Evolutionary conservation across 1,140 invertebrate genomes (phyloP), one percentile per base, ranked within the genome.

Genomic region (Cotesia chilonis): DNA sequence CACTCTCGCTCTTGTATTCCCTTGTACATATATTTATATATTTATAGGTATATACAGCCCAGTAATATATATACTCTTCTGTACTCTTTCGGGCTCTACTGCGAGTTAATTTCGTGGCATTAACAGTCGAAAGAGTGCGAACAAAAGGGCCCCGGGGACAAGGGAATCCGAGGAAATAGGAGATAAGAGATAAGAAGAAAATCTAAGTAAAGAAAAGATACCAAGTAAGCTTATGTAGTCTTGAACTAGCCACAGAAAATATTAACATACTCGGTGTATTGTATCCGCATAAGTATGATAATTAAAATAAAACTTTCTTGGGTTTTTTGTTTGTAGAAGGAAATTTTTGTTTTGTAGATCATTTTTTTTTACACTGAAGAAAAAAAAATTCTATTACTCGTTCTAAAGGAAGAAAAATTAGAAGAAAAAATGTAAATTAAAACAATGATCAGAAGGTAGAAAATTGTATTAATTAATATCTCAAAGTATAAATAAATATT

Each of bases 101-200:
- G 74, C 71, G 80, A 86, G 84, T 86, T 86, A 84, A 86, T 86
- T 86, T 86, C 79, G 81, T 80, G 77, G 84, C 81, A 86, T 85
- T 86, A 86, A 85, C 84, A 83, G 84, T 81, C 83, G 82, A 85
- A 86, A 86, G 83, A 86, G 84, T 86, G 84, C 84, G 83, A 86
- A 86, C 84, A 86, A 86, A 85, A 84, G 82, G 83, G 76, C 81
- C 82, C 79, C 68, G 71, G 78, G 79, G 80, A 70, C 72, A 77
- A 79, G 77, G 81, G 77, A 79, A 77, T 73, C 75, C 77, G 79
- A 78, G 75, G 75, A 82, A 82, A 84, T 83, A 85, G 84, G 82
- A 80, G 81, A 83, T 35, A 64, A 67, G 37, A 66, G 80, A 79
- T 73, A 81, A 79, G 80, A 73, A 78, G 78, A 57, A 36, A 52